phyloP scores from a whole-genome alignment of 53 echinoderm and acorn worm genomes.

The Hippasteria phrygiana region DNA sequence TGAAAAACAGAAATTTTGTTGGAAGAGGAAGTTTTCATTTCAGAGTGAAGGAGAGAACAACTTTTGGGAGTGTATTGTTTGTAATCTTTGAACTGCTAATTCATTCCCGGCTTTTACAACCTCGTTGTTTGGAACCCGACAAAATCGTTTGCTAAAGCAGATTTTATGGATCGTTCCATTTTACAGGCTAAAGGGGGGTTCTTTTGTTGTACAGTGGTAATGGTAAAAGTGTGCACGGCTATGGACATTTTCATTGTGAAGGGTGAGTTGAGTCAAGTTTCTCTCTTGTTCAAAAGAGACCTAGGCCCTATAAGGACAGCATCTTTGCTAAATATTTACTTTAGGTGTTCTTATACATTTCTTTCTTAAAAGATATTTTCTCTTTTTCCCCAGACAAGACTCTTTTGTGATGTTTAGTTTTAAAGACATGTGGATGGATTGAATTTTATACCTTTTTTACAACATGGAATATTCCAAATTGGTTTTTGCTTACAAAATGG shows the following conservation, averaged over 20 bases:
- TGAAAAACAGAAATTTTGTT: no score
- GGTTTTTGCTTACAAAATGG: slow-evolving; percentile 47
- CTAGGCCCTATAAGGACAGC: no score
- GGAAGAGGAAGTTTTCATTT: no score
- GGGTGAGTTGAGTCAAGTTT: neutral
- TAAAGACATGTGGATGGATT: neutral
- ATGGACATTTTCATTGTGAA: neutral
- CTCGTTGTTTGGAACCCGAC: no score
- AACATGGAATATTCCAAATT: slow-evolving; percentile 10
- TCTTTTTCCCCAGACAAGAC: neutral
- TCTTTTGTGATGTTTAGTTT: neutral
- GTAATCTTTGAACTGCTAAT: no score
- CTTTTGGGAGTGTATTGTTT: no score
- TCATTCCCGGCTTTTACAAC: no score
- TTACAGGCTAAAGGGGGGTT: slow-evolving; percentile 13
- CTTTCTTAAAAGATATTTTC: no score
- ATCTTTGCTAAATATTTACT: no score
- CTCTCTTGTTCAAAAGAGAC: neutral
- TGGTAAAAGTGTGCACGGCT: neutral
- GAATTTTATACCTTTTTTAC: slow-evolving; percentile 2
- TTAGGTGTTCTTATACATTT: no score
- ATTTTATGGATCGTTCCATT: slow-evolving; percentile 48
- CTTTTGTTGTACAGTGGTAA: neutral
- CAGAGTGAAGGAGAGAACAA: no score
- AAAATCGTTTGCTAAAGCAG: slow-evolving; percentile 18